Evolutionary conservation across 1,140 invertebrate species (phyloP).

Genomic region (Ceratitis capitata): DNA sequence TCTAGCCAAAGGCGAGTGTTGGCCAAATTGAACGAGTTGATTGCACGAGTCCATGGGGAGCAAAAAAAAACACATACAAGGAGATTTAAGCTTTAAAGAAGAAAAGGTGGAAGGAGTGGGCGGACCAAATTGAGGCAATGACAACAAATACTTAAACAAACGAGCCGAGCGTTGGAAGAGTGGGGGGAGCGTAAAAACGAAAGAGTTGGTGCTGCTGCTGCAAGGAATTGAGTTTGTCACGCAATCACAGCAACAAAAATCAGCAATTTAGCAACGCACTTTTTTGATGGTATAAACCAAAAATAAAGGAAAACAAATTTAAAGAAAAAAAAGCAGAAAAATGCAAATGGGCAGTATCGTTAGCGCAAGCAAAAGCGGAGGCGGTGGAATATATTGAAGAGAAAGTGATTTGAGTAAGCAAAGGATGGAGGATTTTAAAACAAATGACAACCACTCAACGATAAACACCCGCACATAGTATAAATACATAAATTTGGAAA

Average conservation of each 20-base stretch:
- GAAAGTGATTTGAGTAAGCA: conserved; percentile 18
- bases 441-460: conserved; percentile 4
- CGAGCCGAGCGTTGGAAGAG: background rate
- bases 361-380: background rate
- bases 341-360: conserved; percentile 37
- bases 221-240: conserved; percentile 7
- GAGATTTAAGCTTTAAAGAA: background rate
- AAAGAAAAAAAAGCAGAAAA: conserved; percentile 15
- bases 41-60: background rate
- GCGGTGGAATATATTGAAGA: background rate
- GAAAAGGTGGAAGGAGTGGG: background rate
- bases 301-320: background rate
- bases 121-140: background rate
- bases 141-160: background rate
- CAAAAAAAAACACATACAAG: background rate
- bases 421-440: conserved; percentile 34
- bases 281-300: background rate
- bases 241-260: conserved; percentile 33
- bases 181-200: background rate
- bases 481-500: too few relatives aligned
- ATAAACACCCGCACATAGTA: background rate
- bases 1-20: conserved; percentile 26
- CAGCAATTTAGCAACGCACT: conserved; percentile 11
- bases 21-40: conserved; percentile 23
- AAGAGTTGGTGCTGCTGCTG: background rate